These are phyloP conservation scores for Nothocercus nigrocapillus DNA, from an alignment of 2,113 vertebrate genomes.

Conservation along the genomic window DNA sequence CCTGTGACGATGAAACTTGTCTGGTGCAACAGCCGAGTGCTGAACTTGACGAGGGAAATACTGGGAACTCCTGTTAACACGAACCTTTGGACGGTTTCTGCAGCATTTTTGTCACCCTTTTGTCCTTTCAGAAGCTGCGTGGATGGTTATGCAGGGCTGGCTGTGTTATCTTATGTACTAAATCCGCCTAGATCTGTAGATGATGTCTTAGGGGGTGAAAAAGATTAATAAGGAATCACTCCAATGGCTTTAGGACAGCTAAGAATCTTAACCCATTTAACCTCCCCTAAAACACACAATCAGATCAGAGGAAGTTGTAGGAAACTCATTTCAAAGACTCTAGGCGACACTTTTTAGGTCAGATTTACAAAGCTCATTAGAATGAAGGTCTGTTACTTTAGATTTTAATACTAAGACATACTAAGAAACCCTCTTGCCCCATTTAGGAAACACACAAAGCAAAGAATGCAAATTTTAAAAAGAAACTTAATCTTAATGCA, in stretches of 20 bases:
- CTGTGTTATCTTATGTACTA: conserved; percentile 82
- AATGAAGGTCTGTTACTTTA: conserved; percentile 73
- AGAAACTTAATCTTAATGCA: conserved; percentile 76
- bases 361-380: conserved; percentile 76
- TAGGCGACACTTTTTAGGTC: conserved; percentile 75
- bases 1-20: conserved; percentile 33
- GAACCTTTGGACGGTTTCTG: neutral
- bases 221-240: conserved; percentile 94
- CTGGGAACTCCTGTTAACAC: neutral
- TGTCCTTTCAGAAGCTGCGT: conserved; percentile 63
- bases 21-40: neutral
- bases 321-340: conserved; percentile 82
- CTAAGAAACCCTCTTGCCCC: conserved; percentile 78
- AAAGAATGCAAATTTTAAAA: conserved; percentile 76
- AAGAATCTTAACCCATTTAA: conserved; percentile 95
- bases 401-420: conserved; percentile 75
- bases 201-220: conserved; percentile 91
- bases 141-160: conserved; percentile 75
- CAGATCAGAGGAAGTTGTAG: conserved; percentile 79
- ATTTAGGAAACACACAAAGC: conserved; percentile 75
- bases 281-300: conserved; percentile 83
- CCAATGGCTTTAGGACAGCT: conserved; percentile 89
- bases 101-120: conserved; percentile 64
- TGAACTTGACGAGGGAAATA: neutral
- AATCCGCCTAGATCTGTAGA: conserved; percentile 91